These are phyloP conservation scores for Lutraria rhynchaena DNA, from an alignment of 1,140 invertebrate species.

Conservation along the genomic window DNA sequence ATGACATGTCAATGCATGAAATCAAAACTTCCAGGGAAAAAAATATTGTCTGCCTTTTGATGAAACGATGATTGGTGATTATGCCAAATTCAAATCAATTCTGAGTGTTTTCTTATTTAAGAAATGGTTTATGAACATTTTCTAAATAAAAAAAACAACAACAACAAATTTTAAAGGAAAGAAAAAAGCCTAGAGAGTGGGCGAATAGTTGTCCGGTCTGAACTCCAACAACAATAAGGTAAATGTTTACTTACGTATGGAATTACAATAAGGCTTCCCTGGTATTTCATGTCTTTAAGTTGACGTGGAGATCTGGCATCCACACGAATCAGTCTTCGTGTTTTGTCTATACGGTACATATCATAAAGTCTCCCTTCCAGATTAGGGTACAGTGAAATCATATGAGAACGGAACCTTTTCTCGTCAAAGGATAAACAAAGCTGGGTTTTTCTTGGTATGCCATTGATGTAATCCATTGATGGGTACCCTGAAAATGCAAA, in stretches of 20 bases:
- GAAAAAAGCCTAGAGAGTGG: no score
- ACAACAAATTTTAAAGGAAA: not conserved
- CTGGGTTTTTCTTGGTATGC: constrained; percentile 59
- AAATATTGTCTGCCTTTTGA: no score
- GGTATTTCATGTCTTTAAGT: constrained; percentile 60
- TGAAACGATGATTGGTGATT: no score
- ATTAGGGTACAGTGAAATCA: constrained; percentile 47
- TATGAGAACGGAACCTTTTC: constrained; percentile 37
- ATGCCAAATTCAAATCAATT: no score
- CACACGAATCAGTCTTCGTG: constrained; percentile 49
- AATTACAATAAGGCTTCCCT: constrained; percentile 61
- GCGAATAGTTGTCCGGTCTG: no score
- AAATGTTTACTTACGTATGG: constrained; percentile 56
- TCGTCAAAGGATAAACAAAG: constrained; percentile 48
- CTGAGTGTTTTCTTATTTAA: no score
- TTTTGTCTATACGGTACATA: constrained; percentile 61
- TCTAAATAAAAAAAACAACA: no score
- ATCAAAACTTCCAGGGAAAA: no score
- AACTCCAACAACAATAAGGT: no score
- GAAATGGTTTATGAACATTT: no score
- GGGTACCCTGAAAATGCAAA: constrained; percentile 56
- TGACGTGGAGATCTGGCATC: constrained; percentile 57
- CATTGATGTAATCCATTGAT: constrained; percentile 55
- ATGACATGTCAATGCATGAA: no score
- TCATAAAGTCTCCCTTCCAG: constrained; percentile 47